Conservation (phyloP, 1,140 invertebrate genomes). For the Caenorhabditis remanei region DNA sequence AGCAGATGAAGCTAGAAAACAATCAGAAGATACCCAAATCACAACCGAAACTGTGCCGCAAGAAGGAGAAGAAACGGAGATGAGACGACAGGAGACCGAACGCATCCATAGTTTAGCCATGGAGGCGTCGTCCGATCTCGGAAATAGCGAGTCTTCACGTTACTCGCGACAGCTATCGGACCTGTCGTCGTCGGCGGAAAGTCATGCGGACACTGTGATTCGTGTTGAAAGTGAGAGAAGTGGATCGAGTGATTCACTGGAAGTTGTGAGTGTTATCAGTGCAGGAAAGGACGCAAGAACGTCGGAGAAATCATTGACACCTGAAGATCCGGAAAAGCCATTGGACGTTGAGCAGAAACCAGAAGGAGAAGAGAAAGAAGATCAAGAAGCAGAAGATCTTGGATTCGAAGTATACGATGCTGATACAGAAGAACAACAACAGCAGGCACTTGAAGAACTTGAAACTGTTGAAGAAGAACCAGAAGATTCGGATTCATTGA, state of each 20-base stretch:
- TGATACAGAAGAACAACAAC: constrained; percentile 61
- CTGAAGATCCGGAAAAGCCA: constrained; percentile 47
- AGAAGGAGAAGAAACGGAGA: constrained; percentile 51
- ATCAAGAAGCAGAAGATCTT: constrained; percentile 60
- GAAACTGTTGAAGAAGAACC: constrained; percentile 70
- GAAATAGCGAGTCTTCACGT: constrained; percentile 56
- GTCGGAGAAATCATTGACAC: constrained; percentile 35
- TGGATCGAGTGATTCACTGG: constrained; percentile 48
- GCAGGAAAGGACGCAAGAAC: constrained; percentile 50
- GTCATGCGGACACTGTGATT: constrained; percentile 63
- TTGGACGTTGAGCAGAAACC: background rate
- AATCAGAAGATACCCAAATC: background rate
- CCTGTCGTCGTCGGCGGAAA: constrained; percentile 57
- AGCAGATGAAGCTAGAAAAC: background rate
- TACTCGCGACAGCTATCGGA: constrained; percentile 59
- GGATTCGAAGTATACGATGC: constrained; percentile 58
- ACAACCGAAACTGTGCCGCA: constrained; percentile 32
- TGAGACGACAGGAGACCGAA: constrained; percentile 53
- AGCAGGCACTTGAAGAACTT: constrained; percentile 53
- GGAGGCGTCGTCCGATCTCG: constrained; percentile 55
- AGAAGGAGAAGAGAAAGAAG: background rate
- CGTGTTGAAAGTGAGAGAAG: constrained; percentile 53
- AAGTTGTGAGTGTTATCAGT: constrained; percentile 50
- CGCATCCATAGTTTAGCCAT: constrained; percentile 56
- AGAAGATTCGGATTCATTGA: constrained; percentile 67